A percentile compares a stretch with the other conserved stretches of the same genome.
Evolutionary conservation across 1,140 invertebrate genomes (phyloP).

Genomic region (Coenobita brevimanus): DNA sequence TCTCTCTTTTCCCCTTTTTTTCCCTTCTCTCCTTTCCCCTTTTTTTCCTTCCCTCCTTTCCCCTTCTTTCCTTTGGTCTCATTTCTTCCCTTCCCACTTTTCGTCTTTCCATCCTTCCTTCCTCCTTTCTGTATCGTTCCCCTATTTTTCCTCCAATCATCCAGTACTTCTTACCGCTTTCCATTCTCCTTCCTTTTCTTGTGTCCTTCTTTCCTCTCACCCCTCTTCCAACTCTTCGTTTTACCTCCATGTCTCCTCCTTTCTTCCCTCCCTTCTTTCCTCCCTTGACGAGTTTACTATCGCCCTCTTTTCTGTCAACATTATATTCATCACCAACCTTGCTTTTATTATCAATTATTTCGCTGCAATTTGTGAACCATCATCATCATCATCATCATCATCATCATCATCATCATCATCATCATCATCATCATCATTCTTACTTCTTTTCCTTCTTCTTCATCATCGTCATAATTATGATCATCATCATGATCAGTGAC

Average conservation of each 20-base stretch:
- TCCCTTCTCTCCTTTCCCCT: neutral
- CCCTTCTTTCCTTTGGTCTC: neutral
- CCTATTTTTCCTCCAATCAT: too few relatives aligned
- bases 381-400: too few relatives aligned
- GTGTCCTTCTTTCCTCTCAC: neutral
- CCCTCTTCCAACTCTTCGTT: neutral
- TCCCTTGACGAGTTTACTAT: too few relatives aligned
- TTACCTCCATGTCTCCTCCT: neutral
- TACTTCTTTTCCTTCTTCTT: too few relatives aligned
- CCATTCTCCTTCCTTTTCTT: neutral
- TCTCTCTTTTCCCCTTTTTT: neutral
- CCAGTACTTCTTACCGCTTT: neutral
- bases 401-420: too few relatives aligned
- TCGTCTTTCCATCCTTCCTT: neutral
- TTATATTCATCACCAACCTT: too few relatives aligned
- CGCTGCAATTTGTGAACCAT: too few relatives aligned
- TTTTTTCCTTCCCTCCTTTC: neutral
- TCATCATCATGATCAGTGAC: too few relatives aligned
- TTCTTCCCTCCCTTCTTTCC: neutral
- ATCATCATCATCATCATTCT: too few relatives aligned
- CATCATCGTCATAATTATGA: too few relatives aligned
- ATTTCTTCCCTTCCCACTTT: neutral
- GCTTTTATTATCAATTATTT: too few relatives aligned
- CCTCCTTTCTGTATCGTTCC: neutral
- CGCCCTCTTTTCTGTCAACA: too few relatives aligned